Evolutionary conservation across 2,888 invertebrate species (phyloP), one percentile per base, ranked within the genome.

Genomic region (Trichogramma evanescens): DNA sequence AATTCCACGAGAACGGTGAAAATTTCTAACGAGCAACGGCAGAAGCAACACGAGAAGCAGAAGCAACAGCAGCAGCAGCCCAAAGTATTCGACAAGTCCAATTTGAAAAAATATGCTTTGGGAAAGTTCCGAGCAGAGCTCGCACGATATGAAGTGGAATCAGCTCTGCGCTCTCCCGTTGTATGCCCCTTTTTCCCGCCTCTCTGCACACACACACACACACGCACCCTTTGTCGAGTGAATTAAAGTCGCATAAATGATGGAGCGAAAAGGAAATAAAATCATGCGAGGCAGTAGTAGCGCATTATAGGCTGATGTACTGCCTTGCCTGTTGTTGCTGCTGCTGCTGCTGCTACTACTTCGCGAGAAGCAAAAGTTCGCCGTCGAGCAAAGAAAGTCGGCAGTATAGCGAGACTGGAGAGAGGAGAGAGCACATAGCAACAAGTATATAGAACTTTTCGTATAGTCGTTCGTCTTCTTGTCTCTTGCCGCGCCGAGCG

Each of bases 241-340:
- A 59, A 55, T 59, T 59, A 59, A 59, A 59, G 59, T 59, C 51
- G 55, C 55, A 59, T 59, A 48, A 59, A 59, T 59, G 59, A 59
- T 59, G 59, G 51, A 55, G 55, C 55, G 59, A 59, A 55, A 45
- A 55, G 51, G 59, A 55, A 55, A 59, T 59, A 59, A 59, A 59
- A 59, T 59, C 59, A 55, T 50, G 55, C 46, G 26, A 38, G 51
- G 13, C 45, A n/a, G 9, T 6, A 9, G 9, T 13, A 5, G 44
- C 41, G 39, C 43, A 8, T 26, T 26, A 26, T 26, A 26, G 26
- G 26, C 26, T 26, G 26, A 26, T 26, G 26, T 26, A 26, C 26
- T 26, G 26, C 26, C 26, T 26, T 26, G 26, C 26, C 26, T 13
- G 13, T 2, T 13, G 13, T 2, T 13, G 13, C 13, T 26, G 26